phyloP scores from a whole-genome alignment of 2,888 invertebrate genomes.

The Drosophila mulleri region DNA sequence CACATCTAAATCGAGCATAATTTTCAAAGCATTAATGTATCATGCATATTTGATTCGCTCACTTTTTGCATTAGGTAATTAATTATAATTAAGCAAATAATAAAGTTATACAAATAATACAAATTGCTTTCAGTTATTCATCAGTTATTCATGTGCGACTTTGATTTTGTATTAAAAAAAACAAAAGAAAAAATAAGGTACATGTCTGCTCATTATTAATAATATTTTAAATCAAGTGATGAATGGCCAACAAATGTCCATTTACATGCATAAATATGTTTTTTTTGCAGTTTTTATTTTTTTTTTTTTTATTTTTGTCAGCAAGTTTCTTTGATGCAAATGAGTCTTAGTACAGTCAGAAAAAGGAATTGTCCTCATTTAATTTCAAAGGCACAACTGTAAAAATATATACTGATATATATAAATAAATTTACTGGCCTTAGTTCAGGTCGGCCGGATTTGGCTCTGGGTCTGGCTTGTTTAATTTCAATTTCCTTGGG shows the following conservation, averaged over 20 bases:
- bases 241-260: background rate
- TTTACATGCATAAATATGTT: background rate
- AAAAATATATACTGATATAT: background rate
- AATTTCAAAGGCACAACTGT: slow-evolving; percentile 35
- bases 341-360: slow-evolving; percentile 36
- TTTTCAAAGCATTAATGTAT: too few relatives aligned
- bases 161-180: background rate
- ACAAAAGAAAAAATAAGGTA: too few relatives aligned
- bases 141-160: background rate
- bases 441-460: background rate
- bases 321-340: slow-evolving; percentile 4
- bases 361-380: slow-evolving; percentile 46
- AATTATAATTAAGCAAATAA: background rate
- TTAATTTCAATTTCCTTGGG: slow-evolving; percentile 64
- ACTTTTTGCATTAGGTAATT: too few relatives aligned
- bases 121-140: too few relatives aligned
- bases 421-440: slow-evolving; percentile 27
- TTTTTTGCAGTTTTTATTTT: background rate
- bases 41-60: too few relatives aligned
- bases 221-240: background rate
- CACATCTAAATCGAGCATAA: too few relatives aligned
- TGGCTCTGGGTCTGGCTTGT: slow-evolving; percentile 28
- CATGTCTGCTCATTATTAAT: background rate
- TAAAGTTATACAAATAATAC: too few relatives aligned
- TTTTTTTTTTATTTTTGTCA: background rate